Base-by-base conservation (phyloP, 1,140 invertebrate species). In the Megalopta genalis region DNA sequence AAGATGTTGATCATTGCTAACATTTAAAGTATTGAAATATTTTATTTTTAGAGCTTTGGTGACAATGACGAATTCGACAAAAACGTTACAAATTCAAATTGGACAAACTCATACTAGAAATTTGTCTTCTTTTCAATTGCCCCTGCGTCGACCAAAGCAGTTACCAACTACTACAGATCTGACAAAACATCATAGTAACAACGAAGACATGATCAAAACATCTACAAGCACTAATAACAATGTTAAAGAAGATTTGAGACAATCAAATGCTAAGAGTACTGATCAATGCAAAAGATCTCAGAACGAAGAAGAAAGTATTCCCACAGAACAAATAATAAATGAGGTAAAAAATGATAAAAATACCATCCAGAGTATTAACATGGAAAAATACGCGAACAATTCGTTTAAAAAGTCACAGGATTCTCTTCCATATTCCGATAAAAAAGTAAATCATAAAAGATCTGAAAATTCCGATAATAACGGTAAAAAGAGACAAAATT, bases 21-120 rank as follows among this genome's bases (percentile, higher is more conserved):
- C 21, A 16, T 7, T 4, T 54, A n/a, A 21, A 46, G 21, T 10
- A 9, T 42, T 42, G 9, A 0, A 23, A 0, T 37, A 25, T 16
- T 9, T 49, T 52, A 64, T 52, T 71, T 54, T 62, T 57, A 82
- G 68, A 69, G 6, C 37, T 39, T 32, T 79, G 42, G 62, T 73
- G 23, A 23, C 32, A 12, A 4, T 32, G 32, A 16, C 21, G 3
- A 27, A 49, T 21, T 64, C 57, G 18, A 37, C 25, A 10, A 27
- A 63, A 14, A 5, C 14, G 21, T 27, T 25, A 32, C n/a, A 54
- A 54, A n/a, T 32, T 23, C 37, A 62, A 23, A 60, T 7, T 39
- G 27, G 62, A 16, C 65, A 70, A 5, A 27, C 0, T 6, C 9
- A 4, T 18, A 23, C 0, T 6, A 81, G 21, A 65, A 69, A 12